These are phyloP conservation scores for Holotrichia oblita DNA, from an alignment of 1,140 invertebrate genomes.

Conservation along the genomic window DNA sequence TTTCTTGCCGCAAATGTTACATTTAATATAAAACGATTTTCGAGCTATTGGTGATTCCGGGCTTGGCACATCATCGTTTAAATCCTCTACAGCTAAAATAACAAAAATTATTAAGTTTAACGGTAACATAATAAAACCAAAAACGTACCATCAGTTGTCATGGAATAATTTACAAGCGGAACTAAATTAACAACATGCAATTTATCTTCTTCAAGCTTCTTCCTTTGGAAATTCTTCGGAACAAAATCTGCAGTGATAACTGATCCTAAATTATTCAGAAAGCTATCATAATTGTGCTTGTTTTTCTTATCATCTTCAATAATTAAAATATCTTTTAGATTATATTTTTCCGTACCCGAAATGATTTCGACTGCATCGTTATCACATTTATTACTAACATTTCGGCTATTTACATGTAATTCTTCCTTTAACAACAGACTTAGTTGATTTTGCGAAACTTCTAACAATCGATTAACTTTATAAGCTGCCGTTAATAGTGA, in stretches of 20 bases:
- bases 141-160: not conserved
- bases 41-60: constrained; percentile 19
- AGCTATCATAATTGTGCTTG: constrained; percentile 44
- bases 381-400: not conserved
- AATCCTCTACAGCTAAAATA: not conserved
- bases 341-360: constrained; percentile 42
- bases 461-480: constrained; percentile 45
- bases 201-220: not conserved
- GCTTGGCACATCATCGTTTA: not conserved
- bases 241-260: constrained; percentile 47
- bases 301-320: constrained; percentile 45
- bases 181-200: not conserved
- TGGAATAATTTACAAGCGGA: not conserved
- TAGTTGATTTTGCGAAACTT: constrained; percentile 39
- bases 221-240: not conserved
- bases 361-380: constrained; percentile 46
- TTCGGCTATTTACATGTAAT: not conserved
- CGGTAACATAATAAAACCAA: not conserved
- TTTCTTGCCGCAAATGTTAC: not conserved
- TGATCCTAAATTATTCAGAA: constrained; percentile 51
- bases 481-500: constrained; percentile 47
- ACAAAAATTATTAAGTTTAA: not conserved
- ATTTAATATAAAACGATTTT: not conserved
- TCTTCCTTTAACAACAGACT: constrained; percentile 32
- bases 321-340: constrained; percentile 48